Evolutionary conservation across 2,113 vertebrate genomes (phyloP), one percentile per base, ranked within the genome.

Genomic region (Phylloscopus trochilus): DNA sequence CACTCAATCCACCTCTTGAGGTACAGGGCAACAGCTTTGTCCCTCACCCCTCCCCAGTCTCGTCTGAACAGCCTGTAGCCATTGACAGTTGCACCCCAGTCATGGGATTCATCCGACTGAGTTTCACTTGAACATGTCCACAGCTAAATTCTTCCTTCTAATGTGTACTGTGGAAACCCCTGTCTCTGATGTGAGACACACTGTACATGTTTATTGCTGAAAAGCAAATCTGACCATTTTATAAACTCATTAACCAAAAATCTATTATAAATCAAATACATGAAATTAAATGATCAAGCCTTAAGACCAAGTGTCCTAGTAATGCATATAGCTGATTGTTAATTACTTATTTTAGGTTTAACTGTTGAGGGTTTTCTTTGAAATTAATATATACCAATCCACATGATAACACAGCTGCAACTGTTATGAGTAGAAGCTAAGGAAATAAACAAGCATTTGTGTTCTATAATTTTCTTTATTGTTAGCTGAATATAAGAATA

Each of bases 21-120:
- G 39, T 51, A 33, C 5, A 60, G 12, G 23, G 17, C 37, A 68
- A 4, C 17, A 26, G 4, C 4, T 37, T 47, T 20, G 14, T 55
- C 56, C 56, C 11, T 55, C 33, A 31, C n/a, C 31, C 20, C 16
- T 55, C 20, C 24, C 15, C 23, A 24, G 6, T 14, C 41, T 87
- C 13, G 3, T 47, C 30, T 63, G n/a, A 87, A 30, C 30, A 62
- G 27, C 6, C 5, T 6, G 15, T 23, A 78, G 73, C 33, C 55
- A 13, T 46, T 7, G 3, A 46, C 2, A n/a, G 18, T 19, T 1
- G 0, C 39, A 23, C 4, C 16, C 10, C 39, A 69, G 23, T 19
- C 64, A 41, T 8, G 11, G 16, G 49, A 35, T 41, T 26, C 11
- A 41, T 35, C 24, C 0, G 0, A 15, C 37, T 23, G 55, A 86